Base-by-base conservation (phyloP, 2,888 invertebrate genomes). In the Caenorhabditis wallacei region DNA sequence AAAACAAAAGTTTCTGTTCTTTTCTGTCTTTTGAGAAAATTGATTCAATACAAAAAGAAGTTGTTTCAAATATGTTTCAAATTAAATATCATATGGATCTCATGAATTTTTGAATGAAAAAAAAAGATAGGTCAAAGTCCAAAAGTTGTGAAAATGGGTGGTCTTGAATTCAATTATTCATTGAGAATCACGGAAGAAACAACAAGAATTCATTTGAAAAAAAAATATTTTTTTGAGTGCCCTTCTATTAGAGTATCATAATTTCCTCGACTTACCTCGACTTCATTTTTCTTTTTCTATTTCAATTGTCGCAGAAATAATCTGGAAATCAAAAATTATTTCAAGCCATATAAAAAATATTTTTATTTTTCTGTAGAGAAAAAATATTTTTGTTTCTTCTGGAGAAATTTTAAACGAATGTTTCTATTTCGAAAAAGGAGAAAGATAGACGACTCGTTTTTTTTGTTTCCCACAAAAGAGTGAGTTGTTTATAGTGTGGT, bases 401-500 rank as follows among this genome's bases (percentile, higher is more conserved):
- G 18, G 26, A 43, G 10, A 43, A 61, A 40, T 43, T 61, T 43
- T 22, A 24, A 18, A 20, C 3, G 20, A 48, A 35, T 3, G 40
- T 59, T 59, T 57, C 30, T 59, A 46, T 70, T 30, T 26, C 46
- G 56, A 26, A 48, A 46, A 37, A 54, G 35, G 22, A 35, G 20
- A 30, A 16, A 20, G 24, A 18, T 30, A 48, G 10, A 30, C 57
- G 56, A 43, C 20, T 48, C 43, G 54, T 54, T 46, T 70, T 70
- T 70, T 57, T 35, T 35, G 54, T 54, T 68, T 69, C 54, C 54
- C 54, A 69, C 56, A 43, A 68, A 53, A 59, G 22, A 48, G 46
- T 48, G 2, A 8, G 59, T 57, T 70, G 69, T 70, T 70, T 70
- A 66, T 66, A 66, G 53, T 53, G 7, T 66, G 66, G 53, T 53